A percentile compares a stretch with the other conserved stretches of the same genome.
Evolutionary conservation across 1,140 invertebrate species (phyloP).

Genomic region (Anadara kagoshimensis): DNA sequence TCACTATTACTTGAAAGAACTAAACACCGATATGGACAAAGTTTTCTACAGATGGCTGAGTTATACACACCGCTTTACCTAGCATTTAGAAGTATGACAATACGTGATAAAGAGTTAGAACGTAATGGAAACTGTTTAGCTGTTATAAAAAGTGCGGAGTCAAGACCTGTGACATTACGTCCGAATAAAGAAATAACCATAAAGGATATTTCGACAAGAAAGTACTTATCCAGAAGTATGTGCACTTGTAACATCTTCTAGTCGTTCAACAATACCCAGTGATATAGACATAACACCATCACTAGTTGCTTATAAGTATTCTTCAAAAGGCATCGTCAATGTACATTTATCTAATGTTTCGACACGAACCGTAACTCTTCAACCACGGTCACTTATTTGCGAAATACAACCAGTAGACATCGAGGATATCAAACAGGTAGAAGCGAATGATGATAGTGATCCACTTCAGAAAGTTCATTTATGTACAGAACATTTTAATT

Average conservation of each 20-base stretch:
- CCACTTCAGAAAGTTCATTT: neutral
- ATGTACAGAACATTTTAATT: neutral
- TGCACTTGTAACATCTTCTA: slow-evolving; percentile 20
- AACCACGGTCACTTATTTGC: slow-evolving; percentile 23
- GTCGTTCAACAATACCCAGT: neutral
- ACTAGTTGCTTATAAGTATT: slow-evolving; percentile 19
- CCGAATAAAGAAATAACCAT: slow-evolving; percentile 26
- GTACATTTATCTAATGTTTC: slow-evolving; percentile 31
- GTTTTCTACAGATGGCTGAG: too few species aligned
- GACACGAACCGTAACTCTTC: slow-evolving; percentile 28
- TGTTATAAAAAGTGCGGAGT: too few species aligned
- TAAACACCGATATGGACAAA: too few species aligned
- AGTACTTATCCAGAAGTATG: slow-evolving; percentile 6
- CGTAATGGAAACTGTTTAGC: slow-evolving; percentile 1
- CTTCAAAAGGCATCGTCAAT: neutral
- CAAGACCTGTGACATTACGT: neutral
- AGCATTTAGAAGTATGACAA: slow-evolving; percentile 13
- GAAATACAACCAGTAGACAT: slow-evolving; percentile 36
- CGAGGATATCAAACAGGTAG: neutral
- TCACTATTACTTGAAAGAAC: neutral
- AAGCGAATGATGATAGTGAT: slow-evolving; percentile 1
- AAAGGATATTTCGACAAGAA: slow-evolving; percentile 26
- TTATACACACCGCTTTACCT: slow-evolving; percentile 12
- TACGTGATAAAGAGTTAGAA: slow-evolving; percentile 12
- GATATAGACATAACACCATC: slow-evolving; percentile 29